phyloP scores from a whole-genome alignment of 2,888 invertebrate genomes.

The Cylindroiulus punctatus region DNA sequence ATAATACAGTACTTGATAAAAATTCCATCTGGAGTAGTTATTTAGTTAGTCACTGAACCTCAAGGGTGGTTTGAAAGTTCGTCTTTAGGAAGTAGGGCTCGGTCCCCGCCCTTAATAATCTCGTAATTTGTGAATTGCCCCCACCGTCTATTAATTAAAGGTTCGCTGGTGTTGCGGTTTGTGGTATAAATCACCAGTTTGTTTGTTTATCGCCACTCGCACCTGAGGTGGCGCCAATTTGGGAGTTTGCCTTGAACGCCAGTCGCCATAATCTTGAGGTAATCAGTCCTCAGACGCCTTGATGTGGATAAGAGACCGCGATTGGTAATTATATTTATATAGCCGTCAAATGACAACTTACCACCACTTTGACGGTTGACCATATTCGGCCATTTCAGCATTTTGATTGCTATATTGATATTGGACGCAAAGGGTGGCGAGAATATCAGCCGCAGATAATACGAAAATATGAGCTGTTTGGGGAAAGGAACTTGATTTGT shows the following conservation, averaged over 20 bases:
- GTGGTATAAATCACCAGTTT: slow-evolving; percentile 26
- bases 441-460: not conserved
- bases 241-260: slow-evolving; percentile 52
- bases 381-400: slow-evolving; percentile 10
- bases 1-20: no score
- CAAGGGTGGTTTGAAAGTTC: no score
- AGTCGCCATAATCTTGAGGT: slow-evolving; percentile 53
- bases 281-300: slow-evolving; percentile 32
- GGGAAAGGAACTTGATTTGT: no score
- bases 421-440: not conserved
- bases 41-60: no score
- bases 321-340: not conserved
- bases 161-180: not conserved
- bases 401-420: not conserved
- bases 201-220: slow-evolving; percentile 46
- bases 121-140: not conserved
- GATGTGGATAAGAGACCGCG: not conserved
- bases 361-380: not conserved
- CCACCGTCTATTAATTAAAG: not conserved
- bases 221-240: slow-evolving; percentile 48
- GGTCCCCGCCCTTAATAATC: not conserved
- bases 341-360: slow-evolving; percentile 28
- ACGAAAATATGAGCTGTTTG: not conserved
- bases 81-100: no score
- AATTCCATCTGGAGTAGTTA: no score